A percentile compares a stretch with the other conserved stretches of the same genome.
These are phyloP conservation scores for Poecilobothrus nobilitatus DNA, from an alignment of 2,888 invertebrate genomes.

Conservation along the genomic window DNA sequence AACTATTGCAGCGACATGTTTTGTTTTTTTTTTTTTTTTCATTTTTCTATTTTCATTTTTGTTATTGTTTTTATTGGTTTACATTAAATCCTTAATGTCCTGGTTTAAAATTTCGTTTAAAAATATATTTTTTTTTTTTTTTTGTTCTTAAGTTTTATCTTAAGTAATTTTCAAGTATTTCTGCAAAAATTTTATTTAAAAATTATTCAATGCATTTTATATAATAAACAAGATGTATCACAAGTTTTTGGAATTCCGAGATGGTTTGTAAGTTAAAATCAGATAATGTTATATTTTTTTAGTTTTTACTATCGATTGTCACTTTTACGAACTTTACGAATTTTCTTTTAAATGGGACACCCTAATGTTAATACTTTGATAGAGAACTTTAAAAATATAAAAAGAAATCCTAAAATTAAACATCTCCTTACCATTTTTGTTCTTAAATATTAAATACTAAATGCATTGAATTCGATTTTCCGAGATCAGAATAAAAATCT, in stretches of 20 bases:
- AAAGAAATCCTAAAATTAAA: background rate
- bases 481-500: background rate
- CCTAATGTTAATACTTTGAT: too few species aligned
- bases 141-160: background rate
- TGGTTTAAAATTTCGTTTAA: constrained; percentile 4
- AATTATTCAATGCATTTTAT: background rate
- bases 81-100: background rate
- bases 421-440: background rate
- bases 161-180: background rate
- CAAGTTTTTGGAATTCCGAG: too few species aligned
- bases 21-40: too few species aligned
- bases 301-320: too few species aligned
- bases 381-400: too few species aligned
- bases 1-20: background rate
- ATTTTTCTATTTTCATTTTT: too few species aligned
- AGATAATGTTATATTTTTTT: too few species aligned
- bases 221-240: background rate
- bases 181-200: background rate
- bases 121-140: background rate
- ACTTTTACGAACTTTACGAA: too few species aligned
- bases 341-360: too few species aligned
- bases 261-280: too few species aligned
- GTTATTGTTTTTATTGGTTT: too few species aligned
- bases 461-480: background rate
- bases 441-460: background rate